phyloP scores from a whole-genome alignment of 2,888 invertebrate genomes.

The Dexiosoma caninum region DNA sequence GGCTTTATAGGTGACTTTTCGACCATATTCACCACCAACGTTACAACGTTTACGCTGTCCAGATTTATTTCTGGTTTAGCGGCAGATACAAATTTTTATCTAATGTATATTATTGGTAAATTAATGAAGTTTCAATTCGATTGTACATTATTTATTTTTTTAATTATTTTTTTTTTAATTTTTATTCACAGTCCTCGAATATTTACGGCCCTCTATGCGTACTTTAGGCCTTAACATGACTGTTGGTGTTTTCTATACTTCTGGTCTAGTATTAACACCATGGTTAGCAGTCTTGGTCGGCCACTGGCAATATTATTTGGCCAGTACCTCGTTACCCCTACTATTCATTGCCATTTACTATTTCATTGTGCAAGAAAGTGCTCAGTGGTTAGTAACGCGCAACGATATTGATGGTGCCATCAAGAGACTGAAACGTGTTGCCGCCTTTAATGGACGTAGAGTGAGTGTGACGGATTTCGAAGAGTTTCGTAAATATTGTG shows the following conservation, averaged over 20 bases:
- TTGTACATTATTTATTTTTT: neutral
- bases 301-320: conserved; percentile 80
- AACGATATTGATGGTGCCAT: conserved; percentile 80
- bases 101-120: conserved; percentile 82
- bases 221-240: conserved; percentile 81
- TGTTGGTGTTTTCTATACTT: conserved; percentile 81
- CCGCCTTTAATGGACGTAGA: conserved; percentile 79
- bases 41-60: conserved; percentile 79
- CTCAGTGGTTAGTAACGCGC: conserved; percentile 81
- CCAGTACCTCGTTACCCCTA: conserved; percentile 79
- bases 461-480: conserved; percentile 77
- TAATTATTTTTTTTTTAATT: neutral
- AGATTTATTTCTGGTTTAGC: conserved; percentile 81
- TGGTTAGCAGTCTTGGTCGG: conserved; percentile 79
- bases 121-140: neutral
- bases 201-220: conserved; percentile 80
- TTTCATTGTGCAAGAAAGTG: conserved; percentile 81
- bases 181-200: conserved; percentile 79
- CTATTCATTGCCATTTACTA: conserved; percentile 78
- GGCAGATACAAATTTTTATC: conserved; percentile 81
- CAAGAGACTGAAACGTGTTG: conserved; percentile 79
- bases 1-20: conserved; percentile 80
- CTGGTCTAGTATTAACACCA: conserved; percentile 79
- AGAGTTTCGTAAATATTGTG: conserved; percentile 76
- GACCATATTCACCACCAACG: conserved; percentile 79